Base-by-base conservation (phyloP, 2,888 invertebrate species). In the Agrochola macilenta region DNA sequence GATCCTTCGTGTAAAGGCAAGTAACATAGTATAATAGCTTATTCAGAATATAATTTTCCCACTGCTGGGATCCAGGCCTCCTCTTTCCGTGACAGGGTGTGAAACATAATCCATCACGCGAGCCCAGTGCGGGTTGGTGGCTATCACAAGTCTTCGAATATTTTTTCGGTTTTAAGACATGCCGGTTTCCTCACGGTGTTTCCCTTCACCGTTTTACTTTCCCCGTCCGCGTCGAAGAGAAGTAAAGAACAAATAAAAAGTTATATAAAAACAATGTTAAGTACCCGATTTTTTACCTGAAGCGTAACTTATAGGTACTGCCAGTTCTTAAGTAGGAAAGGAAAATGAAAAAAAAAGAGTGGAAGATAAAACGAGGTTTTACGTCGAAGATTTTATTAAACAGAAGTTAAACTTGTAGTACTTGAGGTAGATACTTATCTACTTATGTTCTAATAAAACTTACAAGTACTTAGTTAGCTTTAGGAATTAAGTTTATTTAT, bases 351-450 rank as follows among this genome's bases (percentile, higher is more conserved):
- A 46, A 2, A 58, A 74, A 57, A 49, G 69, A 60, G 23, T 57
- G 11, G 58, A n/a, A 39, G 23, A 49, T 49, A 43, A 65, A 69
- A 69, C 30, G 20, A 61, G 39, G 49, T 63, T 81, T 49, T 23
- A 23, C 52, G 23, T 76, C 57, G 14, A 52, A 66, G 14, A 61
- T 63, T 76, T 68, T 61, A 70, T 58, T 61, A 30, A 46, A 7
- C 5, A 63, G 43, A 60, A 70, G 66, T 70, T 76, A 61, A 46
- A 23, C 46, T 66, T 26, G 46, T 5, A 66, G n/a, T n/a, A n/a
- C n/a, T n/a, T n/a, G n/a, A n/a, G n/a, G n/a, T n/a, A n/a, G n/a
- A n/a, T n/a, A n/a, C 65, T 23, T 60, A 43, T 30, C 30, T 43
- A 64, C 49, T 30, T 61, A 66, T 30, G 57, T 57, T 64, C 39